Evolutionary conservation across 1,140 invertebrate species (phyloP).

Genomic region (Cydia fagiglandana): DNA sequence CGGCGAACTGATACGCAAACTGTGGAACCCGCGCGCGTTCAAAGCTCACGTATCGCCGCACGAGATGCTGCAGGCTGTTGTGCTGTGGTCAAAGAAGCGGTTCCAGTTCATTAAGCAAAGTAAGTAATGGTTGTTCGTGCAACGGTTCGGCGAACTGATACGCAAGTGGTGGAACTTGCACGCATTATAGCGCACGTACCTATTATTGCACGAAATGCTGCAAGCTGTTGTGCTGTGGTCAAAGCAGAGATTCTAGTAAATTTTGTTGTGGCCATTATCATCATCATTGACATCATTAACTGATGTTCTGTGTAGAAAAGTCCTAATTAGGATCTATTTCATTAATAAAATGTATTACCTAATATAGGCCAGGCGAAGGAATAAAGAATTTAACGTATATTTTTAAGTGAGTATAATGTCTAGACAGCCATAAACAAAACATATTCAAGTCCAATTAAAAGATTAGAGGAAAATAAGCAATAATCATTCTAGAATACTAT

Average conservation of each 20-base stretch:
- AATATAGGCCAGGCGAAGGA: no score
- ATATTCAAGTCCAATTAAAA: no score
- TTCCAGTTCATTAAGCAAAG: conserved; percentile 99
- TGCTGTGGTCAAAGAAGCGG: conserved; percentile 97
- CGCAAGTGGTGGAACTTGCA: conserved; percentile 99
- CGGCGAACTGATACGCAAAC: conserved; percentile 97
- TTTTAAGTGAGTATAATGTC: no score
- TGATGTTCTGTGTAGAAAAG: no score
- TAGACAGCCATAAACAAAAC: no score
- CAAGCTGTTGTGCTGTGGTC: conserved; percentile 99
- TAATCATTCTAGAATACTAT: no score
- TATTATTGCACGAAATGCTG: conserved; percentile 99
- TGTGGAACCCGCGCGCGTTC: conserved; percentile 99
- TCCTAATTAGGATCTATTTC: no score
- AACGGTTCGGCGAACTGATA: conserved; percentile 98
- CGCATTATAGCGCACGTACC: conserved; percentile 99
- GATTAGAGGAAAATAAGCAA: no score
- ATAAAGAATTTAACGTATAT: no score
- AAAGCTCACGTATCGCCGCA: conserved; percentile 99
- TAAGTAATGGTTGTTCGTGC: conserved; percentile 89
- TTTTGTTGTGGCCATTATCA: conserved; percentile 83
- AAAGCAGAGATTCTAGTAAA: conserved; percentile 95
- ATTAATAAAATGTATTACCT: no score
- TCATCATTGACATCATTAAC: no score
- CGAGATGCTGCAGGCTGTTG: conserved; percentile 99